Base-by-base conservation (phyloP, 1,140 invertebrate species). In the Pogonus chalceus region DNA sequence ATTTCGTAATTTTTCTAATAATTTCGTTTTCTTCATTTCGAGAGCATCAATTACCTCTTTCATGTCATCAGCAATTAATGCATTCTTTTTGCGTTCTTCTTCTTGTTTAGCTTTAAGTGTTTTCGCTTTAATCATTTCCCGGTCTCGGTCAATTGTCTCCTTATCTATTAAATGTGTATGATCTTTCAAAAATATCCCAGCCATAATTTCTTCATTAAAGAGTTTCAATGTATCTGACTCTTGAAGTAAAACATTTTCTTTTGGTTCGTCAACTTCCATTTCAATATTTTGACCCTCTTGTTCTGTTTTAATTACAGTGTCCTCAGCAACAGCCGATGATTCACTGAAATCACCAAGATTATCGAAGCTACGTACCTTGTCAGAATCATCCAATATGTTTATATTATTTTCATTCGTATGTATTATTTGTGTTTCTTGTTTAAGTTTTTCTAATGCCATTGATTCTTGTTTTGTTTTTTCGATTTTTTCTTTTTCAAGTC, bases 1-100 rank as follows among this genome's bases (percentile, higher is more conserved):
- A 49, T 65, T 65, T 37, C 68, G 63, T n/a, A 70, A 59, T 58
- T 64, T 66, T 53, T 62, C 35, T 47, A 67, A 57, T 10, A 70
- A 50, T 50, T 63, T 53, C 1, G 49, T 53, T 51, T 65, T 65
- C 53, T 70, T 70, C 12, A 63, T 61, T 56, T 70, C 68, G 2
- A 70, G 50, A 24, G 49, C 60, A 1, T 43, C 58, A 21, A 69
- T 57, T 20, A 70, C 22, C 35, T 67, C 65, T 7, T 65, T 64
- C 61, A 70, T 65, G 10, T 65, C 65, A 51, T 69, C 67, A 35
- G 68, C 65, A 18, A 62, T 55, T 9, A 50, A 23, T 12, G 37
- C 37, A 16, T 43, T 43, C 37, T 43, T 49, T 56, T 60, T 26
- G 43, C 26, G 7, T 7, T 51, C 23, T 51, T 51, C 49, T 7